phyloP scores from a whole-genome alignment of 2,888 invertebrate species.

The Baccha elongata region DNA sequence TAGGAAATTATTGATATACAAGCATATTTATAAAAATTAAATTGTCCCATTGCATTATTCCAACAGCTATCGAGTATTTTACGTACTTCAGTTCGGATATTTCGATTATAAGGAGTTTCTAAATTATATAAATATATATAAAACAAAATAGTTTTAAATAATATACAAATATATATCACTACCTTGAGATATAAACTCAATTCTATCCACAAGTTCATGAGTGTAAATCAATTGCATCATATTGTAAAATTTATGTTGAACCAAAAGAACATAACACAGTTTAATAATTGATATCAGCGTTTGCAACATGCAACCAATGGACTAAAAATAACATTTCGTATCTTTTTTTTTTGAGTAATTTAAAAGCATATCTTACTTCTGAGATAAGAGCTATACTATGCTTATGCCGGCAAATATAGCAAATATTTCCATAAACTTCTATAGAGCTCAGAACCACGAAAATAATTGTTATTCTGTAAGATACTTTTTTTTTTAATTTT shows the following conservation, averaged over 20 bases:
- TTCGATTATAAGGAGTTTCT: constrained; percentile 75
- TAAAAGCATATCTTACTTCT: constrained; percentile 6
- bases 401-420: constrained; percentile 13
- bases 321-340: background rate
- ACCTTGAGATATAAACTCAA: constrained; percentile 33
- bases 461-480: constrained; percentile 19
- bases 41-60: constrained; percentile 75
- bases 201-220: constrained; percentile 33
- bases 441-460: background rate
- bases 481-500: background rate
- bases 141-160: too few species aligned
- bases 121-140: too few species aligned
- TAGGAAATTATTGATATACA: constrained; percentile 73
- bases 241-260: constrained; percentile 17
- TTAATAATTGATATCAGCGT: constrained; percentile 26
- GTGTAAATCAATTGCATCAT: constrained; percentile 3
- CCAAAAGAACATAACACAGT: constrained; percentile 6
- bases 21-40: constrained; percentile 75
- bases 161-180: background rate
- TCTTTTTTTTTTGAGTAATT: background rate
- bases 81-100: constrained; percentile 74
- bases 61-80: constrained; percentile 76
- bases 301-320: constrained; percentile 37
- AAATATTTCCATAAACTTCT: constrained; percentile 15
- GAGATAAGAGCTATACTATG: constrained; percentile 13